Base-by-base conservation (phyloP, 2,797 vertebrate species). In the Crax fasciolata region DNA sequence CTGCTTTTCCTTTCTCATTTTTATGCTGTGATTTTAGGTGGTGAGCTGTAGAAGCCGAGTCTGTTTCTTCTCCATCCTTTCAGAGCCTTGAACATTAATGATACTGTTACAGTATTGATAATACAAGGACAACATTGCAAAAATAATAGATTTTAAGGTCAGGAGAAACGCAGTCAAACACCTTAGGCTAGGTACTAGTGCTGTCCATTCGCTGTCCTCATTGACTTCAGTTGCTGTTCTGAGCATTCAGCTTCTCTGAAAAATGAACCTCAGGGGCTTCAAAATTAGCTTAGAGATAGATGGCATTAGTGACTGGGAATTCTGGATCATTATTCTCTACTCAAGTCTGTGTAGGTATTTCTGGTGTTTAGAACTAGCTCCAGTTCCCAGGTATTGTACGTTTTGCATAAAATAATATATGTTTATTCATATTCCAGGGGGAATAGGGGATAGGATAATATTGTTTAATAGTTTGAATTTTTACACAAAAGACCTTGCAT, bases 21-120 rank as follows among this genome's bases (percentile, higher is more conserved):
- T 97, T 95, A 90, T 80, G 87, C 90, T 94, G 83, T 96, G 85
- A 96, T 95, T 97, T 94, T 97, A 96, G 95, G 93, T 94, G 93
- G 89, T 92, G 81, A 94, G 93, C 85, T 93, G 80, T 81, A 81
- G 95, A 90, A 94, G 28, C 39, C 55, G 83, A 55, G 70, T 97
- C 94, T 97, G 91, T 95, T 97, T 91, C 87, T 97, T 66, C 77
- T 95, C 95, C 90, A 4, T 81, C 43, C 70, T 94, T 95, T 94
- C 89, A 91, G 43, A 94, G 62, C 89, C 91, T 94, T 66, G 55
- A 91, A 95, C 89, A 70, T 94, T 81, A 78, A 28, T 85, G 58
- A 68, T 94, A 90, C n/a, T 81, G 55, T 97, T 96, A 84, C 76
- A 75, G n/a, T 76, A 95, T 94, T 48, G 48, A 94, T 96, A 87